Percentiles rank a stretch among this genome's conserved stretches.
Evolutionary conservation across 2,888 invertebrate species (phyloP).

Genomic region (Leptopilina myrica): DNA sequence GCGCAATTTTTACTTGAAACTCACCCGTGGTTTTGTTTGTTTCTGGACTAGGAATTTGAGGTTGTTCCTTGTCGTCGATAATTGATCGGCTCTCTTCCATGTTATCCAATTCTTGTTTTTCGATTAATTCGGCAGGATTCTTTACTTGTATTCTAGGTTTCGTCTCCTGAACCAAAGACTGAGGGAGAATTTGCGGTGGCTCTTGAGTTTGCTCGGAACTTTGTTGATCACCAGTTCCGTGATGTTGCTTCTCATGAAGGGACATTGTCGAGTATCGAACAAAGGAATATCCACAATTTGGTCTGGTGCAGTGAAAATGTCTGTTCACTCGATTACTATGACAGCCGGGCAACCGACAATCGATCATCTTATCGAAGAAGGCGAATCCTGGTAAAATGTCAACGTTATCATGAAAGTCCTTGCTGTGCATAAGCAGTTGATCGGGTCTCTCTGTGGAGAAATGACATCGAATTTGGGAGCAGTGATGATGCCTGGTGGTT

Average conservation of each 20-base stretch:
- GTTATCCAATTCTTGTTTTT: constrained; percentile 66
- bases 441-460: constrained; percentile 89
- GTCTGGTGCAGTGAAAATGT: constrained; percentile 87
- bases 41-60: constrained; percentile 68
- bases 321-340: constrained; percentile 84
- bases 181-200: neutral
- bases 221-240: constrained; percentile 57
- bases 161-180: constrained; percentile 59
- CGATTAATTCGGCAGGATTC: constrained; percentile 73
- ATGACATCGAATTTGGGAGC: constrained; percentile 88
- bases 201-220: constrained; percentile 44
- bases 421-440: constrained; percentile 88
- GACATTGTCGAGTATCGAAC: constrained; percentile 86
- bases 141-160: constrained; percentile 75
- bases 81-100: constrained; percentile 63
- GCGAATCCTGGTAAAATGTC: constrained; percentile 91
- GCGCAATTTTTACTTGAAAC: constrained; percentile 60
- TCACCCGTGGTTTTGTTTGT: constrained; percentile 73
- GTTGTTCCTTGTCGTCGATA: constrained; percentile 67
- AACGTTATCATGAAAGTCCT: constrained; percentile 90
- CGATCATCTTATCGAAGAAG: constrained; percentile 86
- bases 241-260: constrained; percentile 84
- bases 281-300: constrained; percentile 85
- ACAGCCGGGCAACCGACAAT: constrained; percentile 84
- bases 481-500: constrained; percentile 89